A percentile compares a stretch with the other conserved stretches of the same genome.
phyloP scores from a whole-genome alignment of 2,888 invertebrate species.

The Pyrocoelia pectoralis region DNA sequence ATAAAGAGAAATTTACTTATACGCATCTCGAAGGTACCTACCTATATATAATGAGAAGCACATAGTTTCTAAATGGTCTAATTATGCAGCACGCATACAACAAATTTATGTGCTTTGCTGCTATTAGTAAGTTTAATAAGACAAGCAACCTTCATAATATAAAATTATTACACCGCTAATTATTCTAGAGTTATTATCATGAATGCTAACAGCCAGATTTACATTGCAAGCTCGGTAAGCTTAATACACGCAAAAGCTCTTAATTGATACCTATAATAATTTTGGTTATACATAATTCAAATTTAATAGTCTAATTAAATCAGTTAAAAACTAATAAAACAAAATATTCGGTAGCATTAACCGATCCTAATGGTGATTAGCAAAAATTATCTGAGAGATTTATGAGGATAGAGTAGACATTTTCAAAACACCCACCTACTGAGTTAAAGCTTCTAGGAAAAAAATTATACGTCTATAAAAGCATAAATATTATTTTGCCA shows the following conservation, averaged over 20 bases:
- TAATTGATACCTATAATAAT: neutral
- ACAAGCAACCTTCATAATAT: constrained; percentile 29
- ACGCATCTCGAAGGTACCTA: too few species aligned
- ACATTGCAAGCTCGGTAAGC: constrained; percentile 9
- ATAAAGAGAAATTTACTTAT: neutral
- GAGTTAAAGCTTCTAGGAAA: constrained; percentile 21
- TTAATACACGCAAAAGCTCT: constrained; percentile 4
- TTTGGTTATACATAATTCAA: neutral
- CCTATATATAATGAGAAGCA: constrained; percentile 11
- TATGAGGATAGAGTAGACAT: constrained; percentile 11
- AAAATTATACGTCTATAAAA: constrained; percentile 32
- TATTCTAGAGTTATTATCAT: constrained; percentile 21
- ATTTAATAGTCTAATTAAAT: constrained; percentile 6
- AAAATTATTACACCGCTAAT: constrained; percentile 26
- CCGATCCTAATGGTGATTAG: neutral
- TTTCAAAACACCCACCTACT: constrained; percentile 32
- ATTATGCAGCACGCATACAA: constrained; percentile 26
- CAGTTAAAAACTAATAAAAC: neutral
- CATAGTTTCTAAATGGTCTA: constrained; percentile 14
- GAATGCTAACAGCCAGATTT: constrained; percentile 9
- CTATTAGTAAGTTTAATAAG: constrained; percentile 27
- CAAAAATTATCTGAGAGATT: neutral
- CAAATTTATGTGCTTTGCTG: constrained; percentile 24
- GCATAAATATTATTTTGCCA: constrained; percentile 33
- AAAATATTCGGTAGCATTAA: constrained; percentile 3